These are phyloP conservation scores for Prunella himalayana DNA, from an alignment of 2,113 vertebrate species.

Conservation along the genomic window DNA sequence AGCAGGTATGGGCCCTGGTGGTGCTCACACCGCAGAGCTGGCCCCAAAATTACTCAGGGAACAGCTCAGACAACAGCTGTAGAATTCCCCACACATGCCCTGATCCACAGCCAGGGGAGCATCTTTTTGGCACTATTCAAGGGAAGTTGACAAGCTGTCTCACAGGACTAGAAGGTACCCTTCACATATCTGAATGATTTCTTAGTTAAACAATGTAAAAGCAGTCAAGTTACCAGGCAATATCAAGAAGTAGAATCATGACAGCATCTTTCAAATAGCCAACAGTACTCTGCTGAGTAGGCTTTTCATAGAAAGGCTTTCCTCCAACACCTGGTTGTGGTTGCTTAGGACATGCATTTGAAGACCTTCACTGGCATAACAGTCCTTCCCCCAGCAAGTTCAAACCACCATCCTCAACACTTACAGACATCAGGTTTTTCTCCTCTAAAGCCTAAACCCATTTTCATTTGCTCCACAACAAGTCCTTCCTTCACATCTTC, in stretches of 20 bases:
- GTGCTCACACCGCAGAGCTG: neutral
- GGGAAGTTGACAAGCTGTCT: neutral
- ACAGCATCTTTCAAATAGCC: neutral
- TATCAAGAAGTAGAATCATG: neutral
- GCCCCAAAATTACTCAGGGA: neutral
- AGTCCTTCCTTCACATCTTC: neutral
- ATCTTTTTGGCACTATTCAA: neutral
- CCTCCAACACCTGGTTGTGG: neutral
- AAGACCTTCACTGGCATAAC: neutral
- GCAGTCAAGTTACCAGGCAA: neutral
- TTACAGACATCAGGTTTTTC: rapidly evolving
- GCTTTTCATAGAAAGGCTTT: neutral
- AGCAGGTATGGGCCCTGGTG: neutral
- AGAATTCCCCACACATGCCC: neutral
- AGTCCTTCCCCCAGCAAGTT: neutral
- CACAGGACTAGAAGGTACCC: neutral
- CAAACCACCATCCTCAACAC: neutral
- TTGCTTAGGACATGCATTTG: neutral
- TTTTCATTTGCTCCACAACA: neutral
- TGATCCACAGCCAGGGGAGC: neutral
- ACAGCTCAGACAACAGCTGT: neutral
- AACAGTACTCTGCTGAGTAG: neutral
- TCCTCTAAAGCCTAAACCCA: neutral
- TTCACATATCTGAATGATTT: neutral
- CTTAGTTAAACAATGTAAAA: neutral